phyloP scores from a whole-genome alignment of 2,888 invertebrate species.

The Trachelus tabidus region DNA sequence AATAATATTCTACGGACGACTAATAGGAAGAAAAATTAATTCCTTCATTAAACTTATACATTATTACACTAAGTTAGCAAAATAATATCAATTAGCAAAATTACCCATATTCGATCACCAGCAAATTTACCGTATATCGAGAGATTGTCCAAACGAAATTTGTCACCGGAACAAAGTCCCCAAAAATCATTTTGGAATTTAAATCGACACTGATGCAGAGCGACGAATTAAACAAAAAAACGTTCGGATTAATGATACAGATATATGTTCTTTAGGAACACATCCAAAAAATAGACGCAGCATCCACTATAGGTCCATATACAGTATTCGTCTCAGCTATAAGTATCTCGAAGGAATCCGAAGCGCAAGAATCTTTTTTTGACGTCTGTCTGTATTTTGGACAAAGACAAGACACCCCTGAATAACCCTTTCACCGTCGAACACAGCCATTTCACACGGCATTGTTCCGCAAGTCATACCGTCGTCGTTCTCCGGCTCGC shows the following conservation, averaged over 20 bases:
- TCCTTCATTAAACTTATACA: not conserved
- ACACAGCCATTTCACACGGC: not conserved
- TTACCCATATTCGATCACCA: not conserved
- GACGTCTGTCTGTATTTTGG: not conserved
- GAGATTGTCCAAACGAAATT: not conserved
- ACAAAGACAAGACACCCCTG: not conserved
- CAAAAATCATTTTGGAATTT: not conserved
- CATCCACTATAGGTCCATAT: not conserved
- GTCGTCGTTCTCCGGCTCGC: not conserved
- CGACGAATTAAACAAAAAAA: not conserved
- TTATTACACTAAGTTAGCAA: not conserved
- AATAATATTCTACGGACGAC: not conserved
- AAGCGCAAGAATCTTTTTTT: not conserved
- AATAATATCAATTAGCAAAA: not conserved
- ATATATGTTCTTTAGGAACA: too few species aligned
- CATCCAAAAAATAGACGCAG: not conserved
- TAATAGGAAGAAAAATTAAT: not conserved
- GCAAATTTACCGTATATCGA: not conserved
- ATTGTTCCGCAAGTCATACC: not conserved
- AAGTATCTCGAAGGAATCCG: too few species aligned
- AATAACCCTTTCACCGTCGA: not conserved
- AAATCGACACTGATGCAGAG: not conserved
- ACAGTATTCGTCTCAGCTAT: not conserved
- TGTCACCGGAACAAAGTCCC: not conserved
- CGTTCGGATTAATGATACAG: too few species aligned